phyloP scores from a whole-genome alignment of 2,113 vertebrate genomes.

The Ceyx margarethae region DNA sequence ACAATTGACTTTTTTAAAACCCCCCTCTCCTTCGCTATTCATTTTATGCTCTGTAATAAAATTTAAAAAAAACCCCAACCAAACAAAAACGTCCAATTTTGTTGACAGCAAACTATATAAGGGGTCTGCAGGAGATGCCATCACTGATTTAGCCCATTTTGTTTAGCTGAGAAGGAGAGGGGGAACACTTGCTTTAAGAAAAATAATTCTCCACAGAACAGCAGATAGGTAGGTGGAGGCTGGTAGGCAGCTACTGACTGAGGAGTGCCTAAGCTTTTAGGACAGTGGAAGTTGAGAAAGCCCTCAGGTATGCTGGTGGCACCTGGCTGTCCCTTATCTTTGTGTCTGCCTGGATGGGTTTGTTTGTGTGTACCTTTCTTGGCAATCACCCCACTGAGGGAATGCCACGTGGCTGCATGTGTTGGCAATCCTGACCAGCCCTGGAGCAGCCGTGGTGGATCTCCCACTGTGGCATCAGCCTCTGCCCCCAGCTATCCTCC shows the following conservation, averaged over 20 bases:
- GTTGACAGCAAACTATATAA: constrained; percentile 10
- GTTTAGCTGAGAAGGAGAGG: not conserved
- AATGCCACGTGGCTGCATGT: not conserved
- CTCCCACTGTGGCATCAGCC: accelerated
- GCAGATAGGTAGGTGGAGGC: not conserved
- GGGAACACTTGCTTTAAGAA: not conserved
- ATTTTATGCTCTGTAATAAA: constrained; percentile 29
- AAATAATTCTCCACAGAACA: not conserved
- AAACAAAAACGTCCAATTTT: not conserved
- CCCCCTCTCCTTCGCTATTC: not conserved
- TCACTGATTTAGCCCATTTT: not conserved
- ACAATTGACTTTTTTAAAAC: constrained; percentile 15
- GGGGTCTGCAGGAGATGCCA: not conserved
- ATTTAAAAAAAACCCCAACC: not conserved
- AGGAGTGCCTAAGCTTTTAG: not conserved
- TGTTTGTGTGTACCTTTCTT: not conserved
- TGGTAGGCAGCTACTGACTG: not conserved
- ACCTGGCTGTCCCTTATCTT: not conserved
- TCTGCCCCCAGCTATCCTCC: not conserved
- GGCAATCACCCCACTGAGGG: not conserved
- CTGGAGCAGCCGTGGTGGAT: accelerated
- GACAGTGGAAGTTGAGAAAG: constrained; percentile 48
- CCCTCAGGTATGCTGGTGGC: constrained; percentile 23
- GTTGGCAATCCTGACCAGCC: not conserved
- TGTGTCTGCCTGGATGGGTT: not conserved